A percentile compares a stretch with the other conserved stretches of the same genome.
Evolutionary conservation across 2,888 invertebrate species (phyloP).

Genomic region (Autographa gamma): DNA sequence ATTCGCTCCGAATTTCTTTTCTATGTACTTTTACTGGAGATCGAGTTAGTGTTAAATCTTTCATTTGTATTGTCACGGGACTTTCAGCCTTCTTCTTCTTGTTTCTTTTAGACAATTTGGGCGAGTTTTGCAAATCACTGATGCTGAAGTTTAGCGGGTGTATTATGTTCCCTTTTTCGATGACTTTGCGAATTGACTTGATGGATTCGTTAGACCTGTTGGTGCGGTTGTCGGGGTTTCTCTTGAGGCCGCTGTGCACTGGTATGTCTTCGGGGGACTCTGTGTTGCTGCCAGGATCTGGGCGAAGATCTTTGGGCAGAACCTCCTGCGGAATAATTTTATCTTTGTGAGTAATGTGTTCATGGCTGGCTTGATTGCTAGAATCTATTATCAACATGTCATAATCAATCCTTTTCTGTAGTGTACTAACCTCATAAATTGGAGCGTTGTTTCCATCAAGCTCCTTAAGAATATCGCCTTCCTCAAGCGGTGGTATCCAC

Average conservation of each 20-base stretch:
- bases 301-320: constrained; percentile 81
- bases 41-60: constrained; percentile 77
- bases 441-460: constrained; percentile 86
- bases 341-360: too few species aligned
- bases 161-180: constrained; percentile 82
- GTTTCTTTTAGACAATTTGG: constrained; percentile 75
- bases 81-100: constrained; percentile 77
- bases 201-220: constrained; percentile 80
- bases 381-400: too few species aligned
- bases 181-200: constrained; percentile 75
- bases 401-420: neutral
- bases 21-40: constrained; percentile 81
- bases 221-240: constrained; percentile 71
- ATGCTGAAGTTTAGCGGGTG: constrained; percentile 87
- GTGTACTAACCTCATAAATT: constrained; percentile 77
- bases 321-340: constrained; percentile 81
- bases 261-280: constrained; percentile 91
- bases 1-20: constrained; percentile 70
- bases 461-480: constrained; percentile 91
- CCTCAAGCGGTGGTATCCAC: constrained; percentile 95
- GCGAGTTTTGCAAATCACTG: constrained; percentile 82
- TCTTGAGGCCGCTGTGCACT: constrained; percentile 78
- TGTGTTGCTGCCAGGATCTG: constrained; percentile 91
- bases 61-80: constrained; percentile 80
- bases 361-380: too few species aligned